phyloP scores from a whole-genome alignment of 2,113 vertebrate genomes.

The Lepus americanus region DNA sequence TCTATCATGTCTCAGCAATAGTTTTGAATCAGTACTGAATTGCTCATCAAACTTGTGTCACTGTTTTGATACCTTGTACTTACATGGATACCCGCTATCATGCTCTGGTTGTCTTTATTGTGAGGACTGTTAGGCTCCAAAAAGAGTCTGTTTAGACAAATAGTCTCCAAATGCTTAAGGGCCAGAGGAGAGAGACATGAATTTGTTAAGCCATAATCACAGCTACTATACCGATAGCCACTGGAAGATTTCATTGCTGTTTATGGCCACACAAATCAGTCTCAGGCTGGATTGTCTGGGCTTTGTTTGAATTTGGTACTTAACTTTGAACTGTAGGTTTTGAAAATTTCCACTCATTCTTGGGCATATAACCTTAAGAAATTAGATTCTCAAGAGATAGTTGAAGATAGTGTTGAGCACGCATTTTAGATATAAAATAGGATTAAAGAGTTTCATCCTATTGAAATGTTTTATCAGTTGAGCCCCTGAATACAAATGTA shows the following conservation, averaged over 20 bases:
- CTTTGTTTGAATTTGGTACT: constrained; percentile 74
- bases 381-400: constrained; percentile 77
- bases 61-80: constrained; percentile 31
- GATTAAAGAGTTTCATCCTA: constrained; percentile 73
- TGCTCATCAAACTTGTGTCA: background rate
- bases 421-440: constrained; percentile 74
- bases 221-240: constrained; percentile 15
- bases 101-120: background rate
- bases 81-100: background rate
- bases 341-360: constrained; percentile 74
- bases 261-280: constrained; percentile 61
- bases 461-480: constrained; percentile 72
- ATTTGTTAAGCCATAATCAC: constrained; percentile 13
- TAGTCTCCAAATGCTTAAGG: background rate
- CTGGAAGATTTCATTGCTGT: constrained; percentile 56
- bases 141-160: constrained; percentile 53
- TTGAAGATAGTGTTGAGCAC: constrained; percentile 55
- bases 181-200: constrained; percentile 19
- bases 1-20: background rate
- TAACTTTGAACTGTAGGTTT: constrained; percentile 76
- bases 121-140: background rate
- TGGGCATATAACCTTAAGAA: constrained; percentile 72
- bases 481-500: constrained; percentile 70
- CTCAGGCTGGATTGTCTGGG: constrained; percentile 23
- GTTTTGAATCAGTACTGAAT: constrained; percentile 10